phyloP scores from a whole-genome alignment of 2,797 vertebrate genomes.

The Chaetophractus vellerosus region DNA sequence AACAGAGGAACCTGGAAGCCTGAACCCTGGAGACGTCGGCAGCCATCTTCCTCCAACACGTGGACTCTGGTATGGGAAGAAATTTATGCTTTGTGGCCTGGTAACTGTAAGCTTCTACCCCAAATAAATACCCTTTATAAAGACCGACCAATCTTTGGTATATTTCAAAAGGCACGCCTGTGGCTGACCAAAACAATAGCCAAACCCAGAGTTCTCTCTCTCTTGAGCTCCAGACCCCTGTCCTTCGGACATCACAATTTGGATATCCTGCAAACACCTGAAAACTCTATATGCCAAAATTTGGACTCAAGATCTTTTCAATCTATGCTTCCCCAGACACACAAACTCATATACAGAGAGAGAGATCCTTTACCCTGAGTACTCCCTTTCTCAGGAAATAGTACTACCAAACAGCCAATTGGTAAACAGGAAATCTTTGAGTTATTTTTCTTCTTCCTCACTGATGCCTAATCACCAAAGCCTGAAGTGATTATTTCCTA shows the following conservation, averaged over 20 bases:
- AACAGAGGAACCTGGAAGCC: too few relatives aligned
- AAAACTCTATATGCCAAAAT: not conserved
- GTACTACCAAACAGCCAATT: not conserved
- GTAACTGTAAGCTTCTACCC: too few relatives aligned
- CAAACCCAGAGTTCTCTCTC: slow-evolving; percentile 16
- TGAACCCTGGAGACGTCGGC: too few relatives aligned
- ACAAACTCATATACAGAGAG: not conserved
- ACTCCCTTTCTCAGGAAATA: slow-evolving; percentile 62
- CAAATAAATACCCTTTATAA: too few relatives aligned
- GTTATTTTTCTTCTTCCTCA: slow-evolving; percentile 21
- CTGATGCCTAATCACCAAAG: not conserved
- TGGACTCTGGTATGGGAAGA: too few relatives aligned
- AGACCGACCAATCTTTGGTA: too few relatives aligned
- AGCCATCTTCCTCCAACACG: too few relatives aligned
- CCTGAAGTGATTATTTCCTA: not conserved
- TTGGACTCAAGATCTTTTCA: not conserved
- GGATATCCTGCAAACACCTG: not conserved
- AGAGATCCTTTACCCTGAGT: not conserved
- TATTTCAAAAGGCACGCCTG: too few relatives aligned
- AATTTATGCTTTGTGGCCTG: too few relatives aligned
- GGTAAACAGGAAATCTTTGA: not conserved
- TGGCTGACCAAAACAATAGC: too few relatives aligned
- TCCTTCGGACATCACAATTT: not conserved
- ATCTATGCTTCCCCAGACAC: not conserved
- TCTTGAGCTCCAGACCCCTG: not conserved